These are phyloP conservation scores for Salvelinus alpinus DNA, from an alignment of 2,113 vertebrate genomes.

Conservation along the genomic window DNA sequence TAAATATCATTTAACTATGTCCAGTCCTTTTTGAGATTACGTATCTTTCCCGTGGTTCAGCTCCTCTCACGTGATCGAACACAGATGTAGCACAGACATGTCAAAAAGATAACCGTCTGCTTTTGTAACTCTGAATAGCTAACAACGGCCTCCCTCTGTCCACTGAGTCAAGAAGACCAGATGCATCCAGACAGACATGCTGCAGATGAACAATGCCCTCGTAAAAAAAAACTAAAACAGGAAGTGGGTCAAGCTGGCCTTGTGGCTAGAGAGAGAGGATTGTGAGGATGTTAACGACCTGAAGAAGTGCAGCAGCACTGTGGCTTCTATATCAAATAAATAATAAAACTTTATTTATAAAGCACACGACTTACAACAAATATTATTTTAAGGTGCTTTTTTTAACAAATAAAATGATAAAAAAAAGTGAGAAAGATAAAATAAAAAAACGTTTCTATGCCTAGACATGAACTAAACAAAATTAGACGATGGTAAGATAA, in stretches of 20 bases:
- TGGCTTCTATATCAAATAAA: not conserved
- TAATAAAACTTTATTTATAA: no score
- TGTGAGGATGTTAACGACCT: not conserved
- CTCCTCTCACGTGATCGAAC: not conserved
- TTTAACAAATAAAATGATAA: no score
- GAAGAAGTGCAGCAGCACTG: not conserved
- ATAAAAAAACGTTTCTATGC: no score
- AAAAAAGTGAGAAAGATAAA: no score
- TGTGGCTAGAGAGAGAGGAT: not conserved
- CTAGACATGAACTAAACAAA: no score
- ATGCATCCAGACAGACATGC: not conserved
- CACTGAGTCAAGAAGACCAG: not conserved
- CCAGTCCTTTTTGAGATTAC: not conserved
- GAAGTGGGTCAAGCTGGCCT: slow-evolving; percentile 10
- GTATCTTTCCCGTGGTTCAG: no score
- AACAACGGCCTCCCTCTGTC: slow-evolving; percentile 10
- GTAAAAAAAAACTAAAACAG: not conserved
- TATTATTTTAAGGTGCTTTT: no score
- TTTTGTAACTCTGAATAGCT: slow-evolving; percentile 2
- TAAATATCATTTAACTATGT: not conserved
- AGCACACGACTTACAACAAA: no score
- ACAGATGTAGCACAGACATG: not conserved
- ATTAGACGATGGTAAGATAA: no score
- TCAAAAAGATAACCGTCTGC: not conserved
- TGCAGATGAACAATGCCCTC: slow-evolving; percentile 15